Conservation (phyloP, 2,888 invertebrate genomes). For the Lycophotia porphyrea region DNA sequence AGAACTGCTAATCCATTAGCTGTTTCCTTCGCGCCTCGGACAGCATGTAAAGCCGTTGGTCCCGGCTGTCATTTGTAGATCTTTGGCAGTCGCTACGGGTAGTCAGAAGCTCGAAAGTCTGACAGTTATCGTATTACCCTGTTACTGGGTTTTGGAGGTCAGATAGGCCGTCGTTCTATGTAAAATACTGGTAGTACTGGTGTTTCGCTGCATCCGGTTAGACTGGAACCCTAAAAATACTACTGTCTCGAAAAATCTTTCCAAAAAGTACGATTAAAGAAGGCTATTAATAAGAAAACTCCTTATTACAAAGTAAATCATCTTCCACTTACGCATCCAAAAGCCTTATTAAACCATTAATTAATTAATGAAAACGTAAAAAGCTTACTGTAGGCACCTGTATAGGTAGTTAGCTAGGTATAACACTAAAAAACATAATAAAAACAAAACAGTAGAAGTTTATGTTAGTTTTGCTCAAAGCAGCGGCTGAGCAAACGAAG, state of each 20-base stretch:
- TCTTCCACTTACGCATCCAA: constrained; percentile 14
- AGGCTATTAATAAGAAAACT: constrained; percentile 5
- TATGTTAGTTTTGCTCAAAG: constrained; percentile 87
- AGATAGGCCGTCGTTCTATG: background rate
- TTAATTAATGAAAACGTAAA: constrained; percentile 29
- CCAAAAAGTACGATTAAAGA: background rate
- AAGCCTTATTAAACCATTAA: constrained; percentile 44
- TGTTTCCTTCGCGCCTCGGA: background rate
- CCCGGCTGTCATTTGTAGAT: background rate
- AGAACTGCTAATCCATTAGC: background rate
- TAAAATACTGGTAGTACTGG: background rate
- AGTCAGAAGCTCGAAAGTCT: background rate
- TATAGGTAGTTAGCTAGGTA: background rate
- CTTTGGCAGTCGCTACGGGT: background rate
- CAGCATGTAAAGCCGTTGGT: background rate
- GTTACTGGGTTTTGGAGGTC: background rate
- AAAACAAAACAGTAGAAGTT: constrained; percentile 79
- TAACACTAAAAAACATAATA: constrained; percentile 52
- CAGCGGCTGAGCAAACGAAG: constrained; percentile 84
- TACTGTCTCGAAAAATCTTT: background rate
- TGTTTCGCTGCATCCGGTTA: background rate
- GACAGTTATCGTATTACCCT: no score
- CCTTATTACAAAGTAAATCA: constrained; percentile 18
- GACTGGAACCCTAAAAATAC: background rate
- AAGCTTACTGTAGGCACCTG: constrained; percentile 6